Base-by-base conservation (phyloP, 2,113 vertebrate genomes). In the Mystacornis crossleyi region DNA sequence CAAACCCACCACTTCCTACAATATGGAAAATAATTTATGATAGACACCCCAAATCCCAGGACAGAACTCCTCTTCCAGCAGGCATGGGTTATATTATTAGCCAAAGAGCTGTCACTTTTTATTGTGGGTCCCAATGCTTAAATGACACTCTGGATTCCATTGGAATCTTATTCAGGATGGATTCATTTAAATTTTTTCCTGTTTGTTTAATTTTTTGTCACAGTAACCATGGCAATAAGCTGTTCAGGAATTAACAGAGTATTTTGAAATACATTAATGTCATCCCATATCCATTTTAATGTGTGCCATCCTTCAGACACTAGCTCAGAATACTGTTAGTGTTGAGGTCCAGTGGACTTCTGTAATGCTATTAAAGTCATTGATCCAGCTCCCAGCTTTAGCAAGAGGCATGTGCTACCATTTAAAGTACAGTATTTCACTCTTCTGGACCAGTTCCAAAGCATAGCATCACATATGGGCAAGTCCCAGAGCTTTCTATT, bases 191-290 rank as follows among this genome's bases (percentile, higher is more conserved):
- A 5, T 0, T 21, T 75, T 82, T 87, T 57, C 53, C 70, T 82
- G 19, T 88, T 89, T 89, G 61, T 81, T 94, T 90, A 42, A 83
- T 90, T 96, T 90, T 38, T 36, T 86, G 54, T 58, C 62, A 65
- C 1, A 1, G 94, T 97, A 88, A 93, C 96, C 85, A 94, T 78
- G 66, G 92, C 8, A 20, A 95, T 92, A 93, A 96, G 12, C 38
- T 81, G 50, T 62, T 81, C 58, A 47, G 58, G 79, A 96, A 92
- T 93, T 93, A 96, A 60, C 19, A 80, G 74, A 80, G 58, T 88
- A 21, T 58, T 90, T 28, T 65, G 31, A 80, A 93, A 92, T 50
- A 47, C 15, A 86, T 66, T 88, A 72, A 72, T 53, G 58, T 42
- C 55, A 81, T 62, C 47, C 51, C 31, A 51, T 61, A 72, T n/a